Evolutionary conservation across 2,797 vertebrate genomes (phyloP), one percentile per base, ranked within the genome.

Genomic region (Ptychobarbus kaznakovi): DNA sequence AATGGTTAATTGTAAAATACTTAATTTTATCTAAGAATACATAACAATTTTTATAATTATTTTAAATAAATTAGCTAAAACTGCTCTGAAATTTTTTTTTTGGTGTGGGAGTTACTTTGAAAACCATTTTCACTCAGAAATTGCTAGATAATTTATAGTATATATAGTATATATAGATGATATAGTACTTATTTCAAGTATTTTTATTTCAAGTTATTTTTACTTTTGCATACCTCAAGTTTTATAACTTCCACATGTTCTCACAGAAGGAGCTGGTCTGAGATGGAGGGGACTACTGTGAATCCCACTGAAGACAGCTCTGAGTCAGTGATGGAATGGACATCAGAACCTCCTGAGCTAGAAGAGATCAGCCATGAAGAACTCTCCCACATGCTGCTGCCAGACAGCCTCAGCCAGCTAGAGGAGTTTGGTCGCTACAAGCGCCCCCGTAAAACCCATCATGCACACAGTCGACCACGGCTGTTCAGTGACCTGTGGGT

Each of bases 401-500:
- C 97, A 0, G 98, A 99, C 91, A 99, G 97, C 90, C 97, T 99
- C 91, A 99, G 97, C 91, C 98, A 99, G 92, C 95, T 99, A 89
- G 97, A 99, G 90, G 97, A 99, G 91, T 99, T 99, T 20, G 98
- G 98, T 32, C 93, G 97, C 15, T 97, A 97, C 90, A 98, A 98
- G 84, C 96, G 97, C 89, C 97, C 96, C 79, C 96, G 96, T 89
- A 98, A 97, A 89, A 93, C 94, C 84, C 96, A 97, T 86, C 96
- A 96, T 1, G 93, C 94, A 25, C 96, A 97, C 28, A 91, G 92
- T 49, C 94, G 96, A 58, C 96, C 96, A 0, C 94, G 98, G 68
- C 96, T 99, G 87, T 99, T 99, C 94, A 99, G 97, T 10, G 98
- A 99, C 93, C 95, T 99, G 82, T 99, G 98, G 98, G 98, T 99